Evolutionary conservation across 2,888 invertebrate species (phyloP).

Genomic region (Lasiommata megera): DNA sequence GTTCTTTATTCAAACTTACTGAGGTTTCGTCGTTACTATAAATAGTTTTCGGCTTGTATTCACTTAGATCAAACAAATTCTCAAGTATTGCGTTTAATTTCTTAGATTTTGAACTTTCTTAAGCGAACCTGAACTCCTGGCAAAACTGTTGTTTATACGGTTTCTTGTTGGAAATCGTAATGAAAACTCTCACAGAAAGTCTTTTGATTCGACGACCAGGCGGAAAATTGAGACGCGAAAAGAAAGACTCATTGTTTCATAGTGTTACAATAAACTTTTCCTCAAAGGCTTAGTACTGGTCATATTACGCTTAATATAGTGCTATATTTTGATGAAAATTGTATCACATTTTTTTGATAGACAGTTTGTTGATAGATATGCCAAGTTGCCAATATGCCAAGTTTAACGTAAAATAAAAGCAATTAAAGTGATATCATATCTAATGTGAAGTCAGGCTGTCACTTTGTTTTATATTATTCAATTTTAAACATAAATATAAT

Average conservation of each 20-base stretch:
- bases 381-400: too few relatives aligned
- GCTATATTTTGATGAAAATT: too few relatives aligned
- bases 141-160: background rate
- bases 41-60: background rate
- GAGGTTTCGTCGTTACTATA: too few relatives aligned
- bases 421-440: too few relatives aligned
- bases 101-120: background rate
- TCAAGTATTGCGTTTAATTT: background rate
- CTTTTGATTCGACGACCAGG: background rate
- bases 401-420: too few relatives aligned
- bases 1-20: too few relatives aligned
- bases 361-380: too few relatives aligned
- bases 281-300: slow-evolving; percentile 14
- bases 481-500: too few relatives aligned
- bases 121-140: background rate
- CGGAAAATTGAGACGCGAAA: background rate
- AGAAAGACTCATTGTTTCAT: slow-evolving; percentile 7
- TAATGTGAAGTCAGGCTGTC: too few relatives aligned
- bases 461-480: too few relatives aligned
- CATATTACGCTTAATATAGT: too few relatives aligned
- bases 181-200: background rate
- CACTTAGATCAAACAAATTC: background rate
- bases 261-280: slow-evolving; percentile 11
- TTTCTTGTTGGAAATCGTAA: background rate
- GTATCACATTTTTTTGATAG: too few relatives aligned